Evolutionary conservation across 2,888 invertebrate species (phyloP).

Genomic region (Cantharis rustica): DNA sequence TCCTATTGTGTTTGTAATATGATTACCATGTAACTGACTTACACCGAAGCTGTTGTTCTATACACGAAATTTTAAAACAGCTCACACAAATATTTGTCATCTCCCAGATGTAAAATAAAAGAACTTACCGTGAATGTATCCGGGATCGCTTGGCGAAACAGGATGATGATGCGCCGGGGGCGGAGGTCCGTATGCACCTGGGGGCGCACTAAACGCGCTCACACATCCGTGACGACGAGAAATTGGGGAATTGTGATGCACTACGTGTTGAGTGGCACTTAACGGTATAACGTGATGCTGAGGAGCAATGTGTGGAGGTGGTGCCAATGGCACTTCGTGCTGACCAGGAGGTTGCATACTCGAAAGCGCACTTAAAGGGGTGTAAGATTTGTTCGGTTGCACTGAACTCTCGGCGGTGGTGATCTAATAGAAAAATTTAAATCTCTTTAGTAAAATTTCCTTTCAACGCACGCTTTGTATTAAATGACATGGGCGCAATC

Average conservation of each 20-base stretch:
- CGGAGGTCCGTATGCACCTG: constrained; percentile 45
- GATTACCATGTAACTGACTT: constrained; percentile 18
- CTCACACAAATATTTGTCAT: neutral
- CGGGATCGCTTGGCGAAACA: constrained; percentile 46
- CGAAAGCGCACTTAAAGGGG: constrained; percentile 81
- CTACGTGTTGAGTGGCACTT: constrained; percentile 46
- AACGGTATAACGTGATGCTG: constrained; percentile 60
- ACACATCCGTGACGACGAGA: constrained; percentile 63
- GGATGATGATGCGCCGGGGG: constrained; percentile 52
- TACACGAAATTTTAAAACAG: neutral
- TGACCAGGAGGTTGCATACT: constrained; percentile 85
- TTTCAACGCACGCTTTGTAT: too few relatives aligned
- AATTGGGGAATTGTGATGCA: constrained; percentile 35
- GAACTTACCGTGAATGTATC: constrained; percentile 54
- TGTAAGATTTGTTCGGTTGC: constrained; percentile 69
- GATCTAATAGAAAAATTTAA: constrained; percentile 1
- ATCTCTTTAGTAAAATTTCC: too few relatives aligned
- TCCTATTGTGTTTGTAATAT: constrained; percentile 18
- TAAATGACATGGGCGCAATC: neutral
- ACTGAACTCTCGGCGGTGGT: constrained; percentile 9
- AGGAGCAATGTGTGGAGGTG: constrained; percentile 54
- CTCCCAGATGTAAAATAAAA: neutral
- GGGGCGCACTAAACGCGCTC: constrained; percentile 65
- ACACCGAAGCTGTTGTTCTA: constrained; percentile 5
- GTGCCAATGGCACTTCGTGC: constrained; percentile 49